Percentiles rank a stretch among this genome's conserved stretches.
These are phyloP conservation scores for Lycaon pictus DNA, from an alignment of 2,113 vertebrate genomes.

Conservation along the genomic window DNA sequence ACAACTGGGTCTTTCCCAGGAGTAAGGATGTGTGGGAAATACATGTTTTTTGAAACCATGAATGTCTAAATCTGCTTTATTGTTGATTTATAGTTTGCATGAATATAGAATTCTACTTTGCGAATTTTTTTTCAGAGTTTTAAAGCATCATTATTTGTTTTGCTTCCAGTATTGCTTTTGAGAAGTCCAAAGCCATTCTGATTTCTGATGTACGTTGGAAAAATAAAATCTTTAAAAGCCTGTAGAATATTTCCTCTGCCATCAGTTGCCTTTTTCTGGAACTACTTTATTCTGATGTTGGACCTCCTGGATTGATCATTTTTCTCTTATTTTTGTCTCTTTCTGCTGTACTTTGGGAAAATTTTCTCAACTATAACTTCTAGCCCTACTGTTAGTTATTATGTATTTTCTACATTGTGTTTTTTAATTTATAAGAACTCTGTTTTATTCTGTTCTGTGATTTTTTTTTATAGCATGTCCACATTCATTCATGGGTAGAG, in stretches of 20 bases:
- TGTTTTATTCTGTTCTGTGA: constrained; percentile 8
- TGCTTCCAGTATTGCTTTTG: constrained; percentile 34
- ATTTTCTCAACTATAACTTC: constrained; percentile 26
- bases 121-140: background rate
- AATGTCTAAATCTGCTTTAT: background rate
- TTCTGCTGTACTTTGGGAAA: constrained; percentile 33
- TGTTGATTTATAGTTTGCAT: background rate
- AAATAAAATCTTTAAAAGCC: background rate
- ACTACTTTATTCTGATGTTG: background rate
- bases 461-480: background rate
- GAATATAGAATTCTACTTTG: background rate
- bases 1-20: background rate
- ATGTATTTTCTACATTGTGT: constrained; percentile 20
- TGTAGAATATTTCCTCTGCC: background rate
- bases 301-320: background rate
- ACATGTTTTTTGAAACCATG: background rate
- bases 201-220: background rate
- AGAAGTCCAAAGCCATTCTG: constrained; percentile 32
- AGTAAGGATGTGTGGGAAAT: background rate
- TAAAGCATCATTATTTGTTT: constrained; percentile 34
- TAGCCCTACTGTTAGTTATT: background rate
- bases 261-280: constrained; percentile 29
- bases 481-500: background rate
- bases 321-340: constrained; percentile 6
- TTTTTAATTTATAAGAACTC: constrained; percentile 13